Evolutionary conservation across 2,113 vertebrate genomes (phyloP).

Genomic region (Poecilia latipinna): DNA sequence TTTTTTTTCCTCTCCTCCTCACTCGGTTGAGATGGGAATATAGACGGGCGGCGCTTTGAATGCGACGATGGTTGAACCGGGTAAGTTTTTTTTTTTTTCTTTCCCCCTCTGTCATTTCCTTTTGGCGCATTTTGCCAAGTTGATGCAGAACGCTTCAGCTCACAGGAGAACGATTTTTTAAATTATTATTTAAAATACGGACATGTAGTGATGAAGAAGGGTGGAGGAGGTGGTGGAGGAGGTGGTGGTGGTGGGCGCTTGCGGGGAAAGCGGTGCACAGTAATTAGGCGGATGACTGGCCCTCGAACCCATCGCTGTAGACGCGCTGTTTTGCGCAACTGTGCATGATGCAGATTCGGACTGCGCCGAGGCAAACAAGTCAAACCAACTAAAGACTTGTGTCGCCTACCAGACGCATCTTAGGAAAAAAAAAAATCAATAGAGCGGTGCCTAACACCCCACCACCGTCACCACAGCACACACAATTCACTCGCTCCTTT

Average conservation of each 20-base stretch:
- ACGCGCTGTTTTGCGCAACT: constrained; percentile 64
- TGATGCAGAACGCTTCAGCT: constrained; percentile 38
- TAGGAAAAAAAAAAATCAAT: constrained; percentile 58
- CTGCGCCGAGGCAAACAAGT: neutral
- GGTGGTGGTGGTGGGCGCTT: too few relatives aligned
- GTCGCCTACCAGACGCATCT: constrained; percentile 65
- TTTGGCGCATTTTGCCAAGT: constrained; percentile 50
- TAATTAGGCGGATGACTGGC: constrained; percentile 27
- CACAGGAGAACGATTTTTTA: neutral
- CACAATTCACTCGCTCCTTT: neutral
- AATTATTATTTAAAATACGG: neutral
- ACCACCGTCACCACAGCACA: neutral
- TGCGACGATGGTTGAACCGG: constrained; percentile 48
- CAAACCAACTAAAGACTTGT: constrained; percentile 6
- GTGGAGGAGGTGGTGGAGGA: too few relatives aligned
- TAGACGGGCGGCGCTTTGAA: constrained; percentile 48
- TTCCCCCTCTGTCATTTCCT: constrained; percentile 2
- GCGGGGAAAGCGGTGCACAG: neutral
- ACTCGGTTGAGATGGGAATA: constrained; percentile 70
- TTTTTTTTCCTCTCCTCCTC: constrained; percentile 35
- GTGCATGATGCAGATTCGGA: constrained; percentile 41
- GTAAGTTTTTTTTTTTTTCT: constrained; percentile 66
- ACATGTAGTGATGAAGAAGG: neutral
- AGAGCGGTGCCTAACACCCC: constrained; percentile 45
- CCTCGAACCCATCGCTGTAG: constrained; percentile 43